phyloP scores from a whole-genome alignment of 2,888 invertebrate genomes.

The Rotaria macrura region DNA sequence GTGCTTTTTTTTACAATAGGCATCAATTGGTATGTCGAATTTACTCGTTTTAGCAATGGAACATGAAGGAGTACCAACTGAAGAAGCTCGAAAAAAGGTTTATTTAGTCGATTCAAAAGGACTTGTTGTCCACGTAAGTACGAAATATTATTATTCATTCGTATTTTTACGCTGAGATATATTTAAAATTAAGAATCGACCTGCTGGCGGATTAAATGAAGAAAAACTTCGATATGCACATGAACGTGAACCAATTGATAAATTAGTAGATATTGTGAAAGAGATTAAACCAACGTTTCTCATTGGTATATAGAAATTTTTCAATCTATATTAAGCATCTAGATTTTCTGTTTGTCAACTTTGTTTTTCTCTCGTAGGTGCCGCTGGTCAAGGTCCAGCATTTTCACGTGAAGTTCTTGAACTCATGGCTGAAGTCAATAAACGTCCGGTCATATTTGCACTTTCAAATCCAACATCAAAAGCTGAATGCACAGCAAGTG shows the following conservation, averaged over 20 bases:
- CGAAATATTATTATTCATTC: not conserved
- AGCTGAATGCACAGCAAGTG: conserved; percentile 98
- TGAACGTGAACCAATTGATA: conserved; percentile 63
- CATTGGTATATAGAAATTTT: conserved; percentile 61
- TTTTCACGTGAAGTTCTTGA: conserved; percentile 75
- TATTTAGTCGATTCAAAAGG: conserved; percentile 95
- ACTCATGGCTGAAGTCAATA: conserved; percentile 72
- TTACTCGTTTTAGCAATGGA: conserved; percentile 83
- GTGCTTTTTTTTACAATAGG: conserved; percentile 53
- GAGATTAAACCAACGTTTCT: conserved; percentile 73
- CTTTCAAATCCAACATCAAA: conserved; percentile 94
- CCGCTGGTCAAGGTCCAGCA: conserved; percentile 83
- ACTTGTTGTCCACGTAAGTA: conserved; percentile 64
- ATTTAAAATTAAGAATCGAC: conserved; percentile 57
- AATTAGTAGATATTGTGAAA: conserved; percentile 69
- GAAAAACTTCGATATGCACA: conserved; percentile 69
- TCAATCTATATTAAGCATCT: not conserved
- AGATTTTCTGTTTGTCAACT: no score
- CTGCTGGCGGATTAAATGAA: conserved; percentile 59
- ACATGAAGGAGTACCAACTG: conserved; percentile 61
- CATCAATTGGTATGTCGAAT: conserved; percentile 81
- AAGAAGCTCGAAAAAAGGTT: conserved; percentile 68
- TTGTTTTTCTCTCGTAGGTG: conserved; percentile 54
- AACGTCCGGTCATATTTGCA: conserved; percentile 84
- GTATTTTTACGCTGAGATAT: not conserved